Evolutionary conservation across 1,140 invertebrate species (phyloP).

Genomic region (Leptinotarsa lineolata): DNA sequence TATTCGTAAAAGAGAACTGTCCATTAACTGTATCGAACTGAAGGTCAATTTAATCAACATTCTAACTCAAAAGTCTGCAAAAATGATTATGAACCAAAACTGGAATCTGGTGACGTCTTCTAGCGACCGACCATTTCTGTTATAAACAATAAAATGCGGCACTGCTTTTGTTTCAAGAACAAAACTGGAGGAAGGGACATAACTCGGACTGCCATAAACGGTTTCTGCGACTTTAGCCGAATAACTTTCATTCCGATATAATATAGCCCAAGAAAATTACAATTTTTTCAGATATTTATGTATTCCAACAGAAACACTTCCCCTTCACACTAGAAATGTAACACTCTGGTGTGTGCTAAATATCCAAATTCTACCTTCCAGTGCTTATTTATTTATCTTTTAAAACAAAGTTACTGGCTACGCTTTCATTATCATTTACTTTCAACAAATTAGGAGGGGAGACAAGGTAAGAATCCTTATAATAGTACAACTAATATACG

Average conservation of each 20-base stretch:
- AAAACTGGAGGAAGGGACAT: slow-evolving; percentile 5
- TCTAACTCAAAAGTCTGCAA: neutral
- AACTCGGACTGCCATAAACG: slow-evolving; percentile 14
- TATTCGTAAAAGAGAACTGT: neutral
- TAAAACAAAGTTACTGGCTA: too few relatives aligned
- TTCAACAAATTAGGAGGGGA: too few relatives aligned
- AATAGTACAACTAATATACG: too few relatives aligned
- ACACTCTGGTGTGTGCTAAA: too few relatives aligned
- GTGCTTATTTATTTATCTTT: too few relatives aligned
- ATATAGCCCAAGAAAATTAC: too few relatives aligned
- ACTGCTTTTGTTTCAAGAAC: neutral
- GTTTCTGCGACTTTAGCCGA: slow-evolving; percentile 9
- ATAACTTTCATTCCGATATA: neutral
- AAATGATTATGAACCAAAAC: neutral
- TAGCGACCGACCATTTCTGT: neutral
- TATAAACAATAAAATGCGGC: neutral
- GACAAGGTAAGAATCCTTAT: too few relatives aligned
- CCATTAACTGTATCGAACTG: neutral
- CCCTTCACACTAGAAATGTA: too few relatives aligned
- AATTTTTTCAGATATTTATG: too few relatives aligned
- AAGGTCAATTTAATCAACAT: neutral
- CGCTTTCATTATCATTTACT: too few relatives aligned
- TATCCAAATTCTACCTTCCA: too few relatives aligned
- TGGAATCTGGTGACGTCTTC: neutral
- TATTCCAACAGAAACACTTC: too few relatives aligned